These are phyloP conservation scores for Theropithecus gelada DNA, from an alignment of 2,113 vertebrate genomes.

Conservation along the genomic window DNA sequence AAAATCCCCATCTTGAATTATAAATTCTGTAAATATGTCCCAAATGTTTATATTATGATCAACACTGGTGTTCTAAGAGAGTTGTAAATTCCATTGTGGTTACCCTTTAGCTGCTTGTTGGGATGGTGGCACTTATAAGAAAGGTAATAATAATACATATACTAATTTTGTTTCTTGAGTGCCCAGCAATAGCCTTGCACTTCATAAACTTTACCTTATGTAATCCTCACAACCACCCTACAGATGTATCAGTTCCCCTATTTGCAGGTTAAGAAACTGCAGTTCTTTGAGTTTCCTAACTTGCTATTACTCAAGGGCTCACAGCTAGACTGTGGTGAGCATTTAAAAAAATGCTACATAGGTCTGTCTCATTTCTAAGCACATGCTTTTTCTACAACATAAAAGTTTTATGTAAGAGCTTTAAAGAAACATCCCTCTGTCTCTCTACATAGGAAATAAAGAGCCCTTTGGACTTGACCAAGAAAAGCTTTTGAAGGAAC, in stretches of 20 bases:
- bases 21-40: neutral
- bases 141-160: neutral
- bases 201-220: slow-evolving; percentile 3
- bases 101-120: neutral
- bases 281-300: neutral
- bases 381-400: neutral
- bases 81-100: neutral
- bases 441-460: neutral
- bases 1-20: neutral
- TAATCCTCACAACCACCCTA: slow-evolving; percentile 23
- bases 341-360: neutral
- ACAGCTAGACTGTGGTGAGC: neutral
- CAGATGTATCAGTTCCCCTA: neutral
- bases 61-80: neutral
- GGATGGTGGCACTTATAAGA: neutral
- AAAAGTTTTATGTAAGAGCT: neutral
- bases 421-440: slow-evolving; percentile 4
- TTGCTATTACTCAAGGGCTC: neutral
- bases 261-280: slow-evolving; percentile 31
- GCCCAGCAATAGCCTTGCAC: neutral
- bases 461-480: neutral
- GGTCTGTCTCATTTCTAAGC: neutral
- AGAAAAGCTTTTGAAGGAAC: neutral
- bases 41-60: neutral
- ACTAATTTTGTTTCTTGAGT: neutral